Conservation (phyloP, 2,797 vertebrate species). For the Spheniscus humboldti region DNA sequence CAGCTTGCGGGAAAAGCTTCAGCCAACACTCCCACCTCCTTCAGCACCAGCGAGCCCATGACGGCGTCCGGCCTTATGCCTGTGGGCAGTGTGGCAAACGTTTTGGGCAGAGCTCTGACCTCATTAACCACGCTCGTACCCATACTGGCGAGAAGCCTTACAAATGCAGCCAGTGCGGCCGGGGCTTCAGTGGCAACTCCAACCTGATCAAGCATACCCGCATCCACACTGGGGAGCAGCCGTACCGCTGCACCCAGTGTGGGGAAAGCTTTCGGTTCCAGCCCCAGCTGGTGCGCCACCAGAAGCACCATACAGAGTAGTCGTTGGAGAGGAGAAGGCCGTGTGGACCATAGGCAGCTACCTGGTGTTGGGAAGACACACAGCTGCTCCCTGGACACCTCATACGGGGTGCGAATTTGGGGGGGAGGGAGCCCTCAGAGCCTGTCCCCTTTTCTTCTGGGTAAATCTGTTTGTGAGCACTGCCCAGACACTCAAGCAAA, state of each 20-base stretch:
- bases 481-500: neutral
- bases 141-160: slow-evolving; percentile 62
- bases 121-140: slow-evolving; percentile 53
- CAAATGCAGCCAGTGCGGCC: slow-evolving; percentile 39
- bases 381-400: neutral
- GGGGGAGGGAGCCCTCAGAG: neutral
- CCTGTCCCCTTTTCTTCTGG: neutral
- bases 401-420: accelerated
- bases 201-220: slow-evolving; percentile 67
- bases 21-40: slow-evolving; percentile 65
- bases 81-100: slow-evolving; percentile 62
- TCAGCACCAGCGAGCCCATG: slow-evolving; percentile 63
- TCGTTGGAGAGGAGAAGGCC: neutral
- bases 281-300: slow-evolving; percentile 22
- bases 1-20: slow-evolving; percentile 65
- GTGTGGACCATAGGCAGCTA: accelerated
- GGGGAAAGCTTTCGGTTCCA: slow-evolving; percentile 60
- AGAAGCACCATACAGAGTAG: neutral
- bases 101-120: slow-evolving; percentile 68
- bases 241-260: slow-evolving; percentile 53
- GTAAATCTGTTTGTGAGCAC: neutral
- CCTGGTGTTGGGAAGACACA: neutral
- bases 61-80: slow-evolving; percentile 31
- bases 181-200: slow-evolving; percentile 44
- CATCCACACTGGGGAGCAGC: slow-evolving; percentile 63